phyloP scores from a whole-genome alignment of 2,888 invertebrate species.

The Fragum sueziense region DNA sequence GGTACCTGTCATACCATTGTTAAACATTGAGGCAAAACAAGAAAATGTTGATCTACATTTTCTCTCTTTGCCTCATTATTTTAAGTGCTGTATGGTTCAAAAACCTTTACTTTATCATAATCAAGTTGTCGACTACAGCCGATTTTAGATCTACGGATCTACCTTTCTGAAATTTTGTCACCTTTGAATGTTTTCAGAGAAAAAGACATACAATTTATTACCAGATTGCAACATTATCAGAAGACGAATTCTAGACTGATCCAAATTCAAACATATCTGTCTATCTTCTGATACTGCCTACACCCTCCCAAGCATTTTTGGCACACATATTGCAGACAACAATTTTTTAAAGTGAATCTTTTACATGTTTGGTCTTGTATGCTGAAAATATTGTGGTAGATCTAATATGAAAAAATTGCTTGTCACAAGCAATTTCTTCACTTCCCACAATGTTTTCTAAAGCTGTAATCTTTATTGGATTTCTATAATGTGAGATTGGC shows the following conservation, averaged over 20 bases:
- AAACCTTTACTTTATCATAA: neutral
- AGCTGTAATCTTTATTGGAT: no score
- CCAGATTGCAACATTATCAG: conserved; percentile 99
- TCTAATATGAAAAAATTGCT: neutral
- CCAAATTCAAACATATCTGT: conserved; percentile 90
- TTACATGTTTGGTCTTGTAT: neutral
- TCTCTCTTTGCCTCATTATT: neutral
- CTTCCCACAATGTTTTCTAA: neutral
- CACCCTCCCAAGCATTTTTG: neutral
- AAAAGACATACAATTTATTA: conserved; percentile 99
- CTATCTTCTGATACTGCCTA: neutral
- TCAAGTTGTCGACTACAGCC: neutral
- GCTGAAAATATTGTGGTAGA: neutral
- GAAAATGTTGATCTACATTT: neutral
- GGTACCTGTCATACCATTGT: neutral
- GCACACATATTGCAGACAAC: neutral
- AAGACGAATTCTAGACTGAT: conserved; percentile 96
- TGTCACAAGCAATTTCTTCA: neutral
- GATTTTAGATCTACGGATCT: neutral
- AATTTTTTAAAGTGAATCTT: no score
- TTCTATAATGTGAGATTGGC: no score
- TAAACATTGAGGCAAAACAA: neutral
- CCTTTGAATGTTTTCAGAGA: conserved; percentile 85
- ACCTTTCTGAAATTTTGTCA: neutral
- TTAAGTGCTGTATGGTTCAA: neutral